Conservation (phyloP, 2,888 invertebrate genomes). For the Neoitamus cyanurus region DNA sequence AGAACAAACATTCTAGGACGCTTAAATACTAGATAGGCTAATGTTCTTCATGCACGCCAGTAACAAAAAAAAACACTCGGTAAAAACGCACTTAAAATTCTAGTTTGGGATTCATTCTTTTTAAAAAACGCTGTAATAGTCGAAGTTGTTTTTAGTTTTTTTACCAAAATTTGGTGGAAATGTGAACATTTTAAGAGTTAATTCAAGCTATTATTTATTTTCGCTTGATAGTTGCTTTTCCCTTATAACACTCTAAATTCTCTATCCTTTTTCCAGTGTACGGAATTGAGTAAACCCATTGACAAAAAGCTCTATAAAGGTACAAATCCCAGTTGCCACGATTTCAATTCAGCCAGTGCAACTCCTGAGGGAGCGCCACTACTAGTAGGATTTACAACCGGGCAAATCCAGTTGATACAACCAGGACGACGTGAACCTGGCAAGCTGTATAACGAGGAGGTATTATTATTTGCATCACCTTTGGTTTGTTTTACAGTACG, state of each 20-base stretch:
- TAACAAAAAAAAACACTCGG: no score
- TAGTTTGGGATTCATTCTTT: no score
- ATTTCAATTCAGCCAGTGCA: constrained; percentile 90
- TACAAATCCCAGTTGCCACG: constrained; percentile 98
- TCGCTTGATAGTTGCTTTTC: background rate
- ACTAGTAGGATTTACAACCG: constrained; percentile 97
- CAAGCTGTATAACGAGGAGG: constrained; percentile 98
- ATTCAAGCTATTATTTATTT: background rate
- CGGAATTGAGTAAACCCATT: constrained; percentile 94
- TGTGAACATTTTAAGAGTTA: no score
- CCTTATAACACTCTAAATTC: background rate
- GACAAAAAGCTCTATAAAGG: constrained; percentile 99
- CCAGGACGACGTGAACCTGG: constrained; percentile 96
- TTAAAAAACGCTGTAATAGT: no score
- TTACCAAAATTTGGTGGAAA: no score
- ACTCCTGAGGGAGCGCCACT: constrained; percentile 87
- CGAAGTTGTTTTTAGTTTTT: no score
- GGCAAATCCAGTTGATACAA: constrained; percentile 97
- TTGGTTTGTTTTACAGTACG: no score
- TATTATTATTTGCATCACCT: constrained; percentile 60
- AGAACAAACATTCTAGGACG: no score
- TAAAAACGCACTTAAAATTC: no score
- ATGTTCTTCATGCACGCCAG: no score
- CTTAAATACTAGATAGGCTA: no score
- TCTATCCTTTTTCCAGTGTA: constrained; percentile 72